These are phyloP conservation scores for Himalopsyche kuldschensis DNA, from an alignment of 2,888 invertebrate genomes.

Conservation along the genomic window DNA sequence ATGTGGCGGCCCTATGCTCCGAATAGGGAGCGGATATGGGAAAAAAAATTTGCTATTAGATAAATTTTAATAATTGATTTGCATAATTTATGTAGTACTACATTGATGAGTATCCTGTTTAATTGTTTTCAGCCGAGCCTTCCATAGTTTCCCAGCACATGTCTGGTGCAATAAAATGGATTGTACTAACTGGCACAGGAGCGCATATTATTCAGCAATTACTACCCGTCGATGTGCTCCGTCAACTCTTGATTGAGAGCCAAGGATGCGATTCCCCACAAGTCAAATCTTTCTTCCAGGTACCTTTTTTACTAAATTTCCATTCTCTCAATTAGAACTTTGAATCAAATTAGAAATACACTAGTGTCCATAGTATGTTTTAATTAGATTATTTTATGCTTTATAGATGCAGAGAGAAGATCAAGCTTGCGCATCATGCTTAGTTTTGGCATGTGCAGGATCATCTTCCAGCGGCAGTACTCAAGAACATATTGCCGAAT, in stretches of 20 bases:
- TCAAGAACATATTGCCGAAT: conserved; percentile 67
- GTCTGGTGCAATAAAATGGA: conserved; percentile 74
- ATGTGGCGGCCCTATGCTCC: too few relatives aligned
- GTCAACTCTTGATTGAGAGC: conserved; percentile 77
- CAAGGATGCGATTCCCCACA: conserved; percentile 85
- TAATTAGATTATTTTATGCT: background rate
- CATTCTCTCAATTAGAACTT: too few relatives aligned
- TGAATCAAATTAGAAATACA: too few relatives aligned
- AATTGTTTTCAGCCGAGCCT: conserved; percentile 50
- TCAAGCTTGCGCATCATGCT: conserved; percentile 87
- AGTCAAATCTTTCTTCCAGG: conserved; percentile 82
- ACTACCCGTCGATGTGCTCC: conserved; percentile 85
- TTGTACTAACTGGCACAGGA: conserved; percentile 86
- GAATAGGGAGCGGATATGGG: too few relatives aligned
- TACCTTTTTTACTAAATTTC: conserved; percentile 43
- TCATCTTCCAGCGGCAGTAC: conserved; percentile 44
- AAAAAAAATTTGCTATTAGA: too few relatives aligned
- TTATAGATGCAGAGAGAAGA: conserved; percentile 68
- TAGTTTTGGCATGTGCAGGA: conserved; percentile 81
- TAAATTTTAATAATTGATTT: too few relatives aligned
- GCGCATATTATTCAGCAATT: conserved; percentile 81
- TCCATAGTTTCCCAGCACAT: conserved; percentile 71
- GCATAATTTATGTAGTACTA: background rate
- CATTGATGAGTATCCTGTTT: background rate
- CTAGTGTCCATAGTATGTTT: background rate